A percentile compares a stretch with the other conserved stretches of the same genome.
These are phyloP conservation scores for human DNA, from an alignment of 2,113 vertebrate genomes.

Conservation along the genomic window GRCh38 chr18:33047501-33048000, in stretches of 20 bases:
- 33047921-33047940: background rate
- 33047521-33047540: constrained; percentile 77
- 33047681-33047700: constrained; percentile 17
- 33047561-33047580: constrained; percentile 79
- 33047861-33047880: background rate
- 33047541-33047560: constrained; percentile 73
- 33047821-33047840: constrained; percentile 17
- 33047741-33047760: background rate
- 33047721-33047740: background rate
- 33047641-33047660: constrained; percentile 71
- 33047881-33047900: background rate
- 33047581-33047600: constrained; percentile 80
- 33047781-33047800: background rate
- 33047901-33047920: background rate
- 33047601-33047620: constrained; percentile 80
- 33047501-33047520: constrained; percentile 75
- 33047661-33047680: constrained; percentile 53
- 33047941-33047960: background rate
- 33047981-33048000: background rate
- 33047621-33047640: constrained; percentile 75
- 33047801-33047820: background rate
- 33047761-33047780: background rate
- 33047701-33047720: background rate
- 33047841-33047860: background rate
- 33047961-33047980: background rate